These are phyloP conservation scores for Poeciliopsis retropinna DNA, from an alignment of 2,113 vertebrate genomes.

Conservation along the genomic window DNA sequence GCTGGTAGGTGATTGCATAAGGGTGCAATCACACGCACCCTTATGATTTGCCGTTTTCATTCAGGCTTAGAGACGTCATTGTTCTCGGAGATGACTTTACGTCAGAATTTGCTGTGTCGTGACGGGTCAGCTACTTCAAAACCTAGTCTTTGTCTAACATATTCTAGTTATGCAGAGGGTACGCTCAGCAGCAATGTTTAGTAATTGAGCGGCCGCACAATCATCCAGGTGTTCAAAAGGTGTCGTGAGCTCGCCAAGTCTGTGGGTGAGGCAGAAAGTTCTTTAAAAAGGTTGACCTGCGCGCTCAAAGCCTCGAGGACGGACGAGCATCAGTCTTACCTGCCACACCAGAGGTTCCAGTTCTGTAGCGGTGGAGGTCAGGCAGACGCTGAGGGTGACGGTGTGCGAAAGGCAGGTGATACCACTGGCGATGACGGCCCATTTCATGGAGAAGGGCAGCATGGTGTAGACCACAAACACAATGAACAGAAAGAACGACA, in stretches of 20 bases:
- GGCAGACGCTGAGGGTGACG: constrained; percentile 88
- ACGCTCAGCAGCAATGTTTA: background rate
- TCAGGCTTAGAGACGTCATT: background rate
- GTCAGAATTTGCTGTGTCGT: constrained; percentile 22
- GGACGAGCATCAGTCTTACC: constrained; percentile 66
- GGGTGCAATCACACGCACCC: background rate
- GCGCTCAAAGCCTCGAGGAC: background rate
- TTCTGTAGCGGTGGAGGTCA: constrained; percentile 78
- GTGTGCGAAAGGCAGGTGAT: constrained; percentile 94
- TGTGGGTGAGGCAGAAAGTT: background rate
- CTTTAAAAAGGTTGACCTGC: background rate
- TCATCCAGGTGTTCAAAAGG: background rate
- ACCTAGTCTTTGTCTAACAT: constrained; percentile 17
- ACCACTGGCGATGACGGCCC: constrained; percentile 90
- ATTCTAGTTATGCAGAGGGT: constrained; percentile 14
- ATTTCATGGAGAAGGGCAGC: constrained; percentile 97
- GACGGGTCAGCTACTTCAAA: constrained; percentile 24
- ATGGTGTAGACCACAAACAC: constrained; percentile 99
- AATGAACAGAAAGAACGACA: constrained; percentile 98
- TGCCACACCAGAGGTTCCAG: constrained; percentile 93
- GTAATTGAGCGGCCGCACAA: background rate
- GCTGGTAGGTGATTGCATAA: too few relatives aligned
- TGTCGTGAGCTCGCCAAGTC: too few relatives aligned
- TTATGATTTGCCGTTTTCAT: constrained; percentile 7
- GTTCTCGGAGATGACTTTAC: background rate